These are phyloP conservation scores for Dunckerocampus dactyliophorus DNA, from an alignment of 2,113 vertebrate species.

Conservation along the genomic window DNA sequence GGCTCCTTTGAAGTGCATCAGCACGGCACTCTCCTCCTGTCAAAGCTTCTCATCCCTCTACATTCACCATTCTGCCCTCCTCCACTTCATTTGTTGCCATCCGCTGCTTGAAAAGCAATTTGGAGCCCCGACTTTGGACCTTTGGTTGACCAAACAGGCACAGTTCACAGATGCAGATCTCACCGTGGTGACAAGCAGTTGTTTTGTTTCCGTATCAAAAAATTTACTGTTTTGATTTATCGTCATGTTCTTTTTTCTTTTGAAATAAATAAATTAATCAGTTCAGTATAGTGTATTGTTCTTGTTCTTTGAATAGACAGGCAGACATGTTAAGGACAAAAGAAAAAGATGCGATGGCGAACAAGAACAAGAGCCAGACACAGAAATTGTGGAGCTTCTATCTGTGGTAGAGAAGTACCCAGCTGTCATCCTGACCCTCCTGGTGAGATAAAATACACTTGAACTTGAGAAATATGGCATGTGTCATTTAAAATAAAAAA, in stretches of 20 bases:
- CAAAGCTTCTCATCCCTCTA: slow-evolving; percentile 77
- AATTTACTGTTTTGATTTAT: not conserved
- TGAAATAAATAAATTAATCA: not conserved
- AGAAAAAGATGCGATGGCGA: slow-evolving; percentile 3
- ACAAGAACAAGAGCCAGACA: slow-evolving; percentile 35
- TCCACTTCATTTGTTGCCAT: slow-evolving; percentile 82
- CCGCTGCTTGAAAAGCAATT: slow-evolving; percentile 80
- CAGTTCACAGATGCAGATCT: slow-evolving; percentile 28
- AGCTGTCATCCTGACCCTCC: slow-evolving; percentile 74
- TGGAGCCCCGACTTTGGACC: slow-evolving; percentile 74
- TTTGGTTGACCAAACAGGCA: slow-evolving; percentile 77
- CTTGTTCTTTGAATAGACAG: slow-evolving; percentile 15
- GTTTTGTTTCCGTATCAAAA: not conserved
- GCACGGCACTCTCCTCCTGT: slow-evolving; percentile 66
- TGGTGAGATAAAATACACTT: slow-evolving; percentile 71
- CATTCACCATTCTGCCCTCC: slow-evolving; percentile 78
- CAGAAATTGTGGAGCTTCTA: slow-evolving; percentile 63
- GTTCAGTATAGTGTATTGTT: not conserved
- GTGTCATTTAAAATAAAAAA: not conserved
- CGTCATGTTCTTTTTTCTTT: too few relatives aligned
- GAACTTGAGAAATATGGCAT: not conserved
- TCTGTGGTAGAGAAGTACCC: slow-evolving; percentile 76
- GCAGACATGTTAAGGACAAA: slow-evolving; percentile 3
- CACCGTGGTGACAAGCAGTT: slow-evolving; percentile 1
- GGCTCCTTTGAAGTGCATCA: slow-evolving; percentile 75